Percentiles rank a stretch among this genome's conserved stretches.
Evolutionary conservation across 2,888 invertebrate species (phyloP).

Genomic region (Scaptomyza cyrtandrae): DNA sequence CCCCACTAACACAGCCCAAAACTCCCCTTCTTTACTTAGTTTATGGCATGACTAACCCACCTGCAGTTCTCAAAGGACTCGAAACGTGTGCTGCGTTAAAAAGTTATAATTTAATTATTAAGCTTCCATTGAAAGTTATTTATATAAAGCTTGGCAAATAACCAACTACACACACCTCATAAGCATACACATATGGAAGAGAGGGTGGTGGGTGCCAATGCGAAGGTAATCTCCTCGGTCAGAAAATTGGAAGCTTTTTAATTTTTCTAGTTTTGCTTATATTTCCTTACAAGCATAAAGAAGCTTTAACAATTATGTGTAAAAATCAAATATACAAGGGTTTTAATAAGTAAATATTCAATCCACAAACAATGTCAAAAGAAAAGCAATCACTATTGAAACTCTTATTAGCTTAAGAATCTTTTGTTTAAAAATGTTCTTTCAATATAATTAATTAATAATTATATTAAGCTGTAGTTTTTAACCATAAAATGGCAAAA

Average conservation of each 20-base stretch:
- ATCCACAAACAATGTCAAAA: neutral
- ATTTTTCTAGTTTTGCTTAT: constrained; percentile 1
- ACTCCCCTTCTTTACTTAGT: neutral
- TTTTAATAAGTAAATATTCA: neutral
- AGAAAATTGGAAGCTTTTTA: constrained; percentile 31
- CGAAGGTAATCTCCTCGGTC: constrained; percentile 17
- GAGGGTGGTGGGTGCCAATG: neutral
- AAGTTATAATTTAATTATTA: constrained; percentile 70
- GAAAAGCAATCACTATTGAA: neutral
- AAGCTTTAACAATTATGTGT: neutral
- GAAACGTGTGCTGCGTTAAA: constrained; percentile 34
- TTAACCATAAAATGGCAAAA: too few species aligned
- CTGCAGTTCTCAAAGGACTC: constrained; percentile 35
- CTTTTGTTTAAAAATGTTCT: too few species aligned
- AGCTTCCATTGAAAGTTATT: constrained; percentile 60
- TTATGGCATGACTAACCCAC: neutral
- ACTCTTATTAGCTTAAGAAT: neutral
- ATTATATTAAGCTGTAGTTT: too few species aligned
- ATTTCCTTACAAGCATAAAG: neutral
- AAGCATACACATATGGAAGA: neutral
- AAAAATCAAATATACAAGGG: neutral
- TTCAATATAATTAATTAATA: too few species aligned
- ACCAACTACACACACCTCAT: constrained; percentile 14
- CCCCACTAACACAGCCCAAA: neutral
- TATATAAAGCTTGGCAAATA: constrained; percentile 37